A percentile compares a stretch with the other conserved stretches of the same genome.
phyloP scores from a whole-genome alignment of 2,113 vertebrate genomes.

The Toxotes jaculatrix region DNA sequence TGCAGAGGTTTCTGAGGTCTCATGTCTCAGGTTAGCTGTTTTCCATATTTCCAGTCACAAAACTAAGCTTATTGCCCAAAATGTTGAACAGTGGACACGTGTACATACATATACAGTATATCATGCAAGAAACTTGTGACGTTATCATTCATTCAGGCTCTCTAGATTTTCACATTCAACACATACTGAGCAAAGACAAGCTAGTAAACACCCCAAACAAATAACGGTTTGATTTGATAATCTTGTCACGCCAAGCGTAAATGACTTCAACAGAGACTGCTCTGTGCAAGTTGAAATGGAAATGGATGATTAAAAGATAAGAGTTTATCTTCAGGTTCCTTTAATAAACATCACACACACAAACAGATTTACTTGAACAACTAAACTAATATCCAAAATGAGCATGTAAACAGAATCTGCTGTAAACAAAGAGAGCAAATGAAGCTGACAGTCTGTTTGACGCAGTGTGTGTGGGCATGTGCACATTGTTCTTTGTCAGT shows the following conservation, averaged over 20 bases:
- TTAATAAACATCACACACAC: neutral
- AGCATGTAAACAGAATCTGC: neutral
- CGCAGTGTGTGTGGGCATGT: too few species aligned
- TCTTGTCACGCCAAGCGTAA: neutral
- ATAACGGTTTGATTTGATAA: constrained; percentile 9
- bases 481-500: too few species aligned
- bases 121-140: neutral
- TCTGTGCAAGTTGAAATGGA: neutral
- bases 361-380: neutral
- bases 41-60: too few species aligned
- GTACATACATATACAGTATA: neutral
- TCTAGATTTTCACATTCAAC: neutral
- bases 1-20: too few species aligned
- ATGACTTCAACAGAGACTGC: neutral
- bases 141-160: neutral
- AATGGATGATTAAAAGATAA: constrained; percentile 3
- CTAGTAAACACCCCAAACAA: neutral
- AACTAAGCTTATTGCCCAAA: neutral
- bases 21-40: neutral
- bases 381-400: neutral
- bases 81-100: neutral
- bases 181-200: neutral
- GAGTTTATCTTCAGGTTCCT: neutral
- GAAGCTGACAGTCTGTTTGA: neutral
- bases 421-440: neutral